Conservation (phyloP, 2,888 invertebrate species). For the Odontocolon sp. region DNA sequence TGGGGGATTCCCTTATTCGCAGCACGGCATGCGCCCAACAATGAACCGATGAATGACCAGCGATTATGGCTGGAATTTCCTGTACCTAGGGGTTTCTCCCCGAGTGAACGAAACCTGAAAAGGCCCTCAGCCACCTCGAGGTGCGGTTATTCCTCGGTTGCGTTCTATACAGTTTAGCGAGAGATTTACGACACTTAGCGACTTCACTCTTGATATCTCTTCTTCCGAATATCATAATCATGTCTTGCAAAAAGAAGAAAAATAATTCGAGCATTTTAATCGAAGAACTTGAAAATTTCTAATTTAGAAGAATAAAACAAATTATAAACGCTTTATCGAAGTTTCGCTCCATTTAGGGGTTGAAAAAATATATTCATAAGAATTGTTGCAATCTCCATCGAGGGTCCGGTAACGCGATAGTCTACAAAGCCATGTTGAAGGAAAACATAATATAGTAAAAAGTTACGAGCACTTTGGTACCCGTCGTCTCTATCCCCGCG, state of each 20-base stretch:
- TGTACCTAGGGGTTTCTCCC: conserved; percentile 23
- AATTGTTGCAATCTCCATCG: neutral
- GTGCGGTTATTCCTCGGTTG: conserved; percentile 14
- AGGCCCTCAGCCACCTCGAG: conserved; percentile 4
- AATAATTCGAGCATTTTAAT: too few relatives aligned
- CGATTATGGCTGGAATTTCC: conserved; percentile 60
- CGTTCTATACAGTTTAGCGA: neutral
- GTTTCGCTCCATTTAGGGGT: neutral
- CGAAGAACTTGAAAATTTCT: neutral
- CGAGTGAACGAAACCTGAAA: neutral
- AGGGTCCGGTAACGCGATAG: neutral
- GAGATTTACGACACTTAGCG: conserved; percentile 1
- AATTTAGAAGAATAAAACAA: neutral
- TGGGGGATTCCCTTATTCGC: conserved; percentile 47
- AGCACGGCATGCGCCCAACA: conserved; percentile 34
- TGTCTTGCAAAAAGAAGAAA: neutral
- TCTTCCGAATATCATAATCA: neutral
- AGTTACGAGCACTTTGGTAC: conserved; percentile 69
- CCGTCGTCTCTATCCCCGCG: conserved; percentile 34
- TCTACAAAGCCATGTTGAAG: neutral
- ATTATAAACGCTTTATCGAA: neutral
- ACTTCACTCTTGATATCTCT: neutral
- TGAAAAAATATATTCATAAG: neutral
- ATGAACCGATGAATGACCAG: conserved; percentile 46
- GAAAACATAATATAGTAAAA: conserved; percentile 48